Base-by-base conservation (phyloP, 2,113 vertebrate genomes). In the Phylloscopus trochilus region DNA sequence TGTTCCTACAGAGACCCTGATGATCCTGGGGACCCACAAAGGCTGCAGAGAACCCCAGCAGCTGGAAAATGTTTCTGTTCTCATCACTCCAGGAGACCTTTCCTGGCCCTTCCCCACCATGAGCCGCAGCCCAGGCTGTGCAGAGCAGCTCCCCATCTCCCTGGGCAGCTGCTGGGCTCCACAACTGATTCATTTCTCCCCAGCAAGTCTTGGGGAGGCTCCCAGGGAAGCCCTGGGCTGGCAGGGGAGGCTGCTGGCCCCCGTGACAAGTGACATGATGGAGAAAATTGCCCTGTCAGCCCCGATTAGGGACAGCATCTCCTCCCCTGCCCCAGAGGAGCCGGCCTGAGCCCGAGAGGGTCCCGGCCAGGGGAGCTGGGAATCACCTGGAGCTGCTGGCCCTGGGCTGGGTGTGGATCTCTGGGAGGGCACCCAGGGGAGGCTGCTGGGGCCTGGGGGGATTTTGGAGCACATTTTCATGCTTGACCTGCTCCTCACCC, bases 241-340 rank as follows among this genome's bases (percentile, higher is more conserved):
- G 7, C 5, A 60, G 49, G 26, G 44, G 60, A 89, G 64, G 78
- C 94, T 72, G 67, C 56, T 43, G 95, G 46, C 43, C 76, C 43
- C 30, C 5, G 63, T 97, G 96, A 97, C 97, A 97, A 95, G 72
- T 96, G 97, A 97, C 88, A 77, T 96, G 94, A 97, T 97, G 96
- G 95, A 92, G 94, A 95, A 97, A 97, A 97, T 96, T 93, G 90
- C 67, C 63, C 0, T 92, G 95, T 92, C 95, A 51, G 62, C 43
- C 9, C 77, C 41, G 77, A 95, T 97, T 95, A 97, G 91, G 62
- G 67, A 13, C 78, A 77, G 89, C 13, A 0, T 7, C 51, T 72
- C 94, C 80, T 76, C 72, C 6, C 1, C 60, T 46, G 3, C 17
- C 43, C 9, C 3, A 33, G 63, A 81, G 39, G 35, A 39, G 21